Percentiles rank a stretch among this genome's conserved stretches.
phyloP scores from a whole-genome alignment of 1,140 invertebrate species.

The Eulimnadia texana region DNA sequence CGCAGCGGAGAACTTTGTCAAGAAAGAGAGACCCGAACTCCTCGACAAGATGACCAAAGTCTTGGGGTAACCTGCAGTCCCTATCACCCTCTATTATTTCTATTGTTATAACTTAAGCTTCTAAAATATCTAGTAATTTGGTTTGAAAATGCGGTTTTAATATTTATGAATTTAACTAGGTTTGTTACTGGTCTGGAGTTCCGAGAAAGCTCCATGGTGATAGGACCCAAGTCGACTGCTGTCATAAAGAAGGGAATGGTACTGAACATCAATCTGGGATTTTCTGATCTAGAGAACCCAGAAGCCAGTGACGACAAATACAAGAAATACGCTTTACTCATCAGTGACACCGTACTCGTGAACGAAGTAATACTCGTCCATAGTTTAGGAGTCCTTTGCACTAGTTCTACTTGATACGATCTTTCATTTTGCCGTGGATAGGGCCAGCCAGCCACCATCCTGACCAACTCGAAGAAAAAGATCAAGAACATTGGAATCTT shows the following conservation, averaged over 20 bases:
- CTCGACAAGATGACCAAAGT: slow-evolving; percentile 86
- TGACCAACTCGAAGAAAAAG: slow-evolving; percentile 89
- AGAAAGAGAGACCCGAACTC: slow-evolving; percentile 72
- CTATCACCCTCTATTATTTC: neutral
- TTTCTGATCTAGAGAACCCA: slow-evolving; percentile 73
- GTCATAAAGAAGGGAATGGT: slow-evolving; percentile 88
- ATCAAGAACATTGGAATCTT: slow-evolving; percentile 94
- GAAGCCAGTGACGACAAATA: slow-evolving; percentile 67
- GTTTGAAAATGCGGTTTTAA: no score
- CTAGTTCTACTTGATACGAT: no score
- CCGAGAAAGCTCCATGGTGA: slow-evolving; percentile 79
- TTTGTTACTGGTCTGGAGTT: slow-evolving; percentile 92
- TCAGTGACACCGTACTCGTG: slow-evolving; percentile 92
- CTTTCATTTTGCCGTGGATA: no score
- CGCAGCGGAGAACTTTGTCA: slow-evolving; percentile 60
- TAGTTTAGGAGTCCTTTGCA: no score
- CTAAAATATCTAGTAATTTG: no score
- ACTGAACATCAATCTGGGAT: slow-evolving; percentile 89
- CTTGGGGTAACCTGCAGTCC: slow-evolving; percentile 48
- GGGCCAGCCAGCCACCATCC: slow-evolving; percentile 60
- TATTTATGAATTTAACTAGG: no score
- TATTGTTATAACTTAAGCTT: no score
- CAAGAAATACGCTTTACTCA: slow-evolving; percentile 85
- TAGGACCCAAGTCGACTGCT: slow-evolving; percentile 73
- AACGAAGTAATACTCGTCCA: slow-evolving; percentile 50